Conservation (phyloP, 2,113 vertebrate genomes). For the Pandion haliaetus region DNA sequence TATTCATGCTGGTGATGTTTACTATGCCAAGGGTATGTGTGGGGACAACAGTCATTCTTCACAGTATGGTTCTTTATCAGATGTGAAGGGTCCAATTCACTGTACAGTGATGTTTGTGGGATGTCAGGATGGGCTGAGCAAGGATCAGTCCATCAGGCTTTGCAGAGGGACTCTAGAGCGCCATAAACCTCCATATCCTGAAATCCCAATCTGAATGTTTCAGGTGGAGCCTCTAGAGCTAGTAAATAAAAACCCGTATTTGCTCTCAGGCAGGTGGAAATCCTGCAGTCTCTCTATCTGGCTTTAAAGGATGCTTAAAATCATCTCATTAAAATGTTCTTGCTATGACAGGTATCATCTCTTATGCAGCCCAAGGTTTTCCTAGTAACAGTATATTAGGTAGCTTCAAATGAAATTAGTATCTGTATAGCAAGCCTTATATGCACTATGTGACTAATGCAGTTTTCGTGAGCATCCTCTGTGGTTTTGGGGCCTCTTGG, state of each 20-base stretch:
- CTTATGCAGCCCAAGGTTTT: neutral
- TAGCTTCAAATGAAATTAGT: neutral
- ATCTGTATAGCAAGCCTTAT: neutral
- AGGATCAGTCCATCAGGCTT: neutral
- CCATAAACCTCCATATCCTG: neutral
- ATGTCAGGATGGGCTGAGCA: neutral
- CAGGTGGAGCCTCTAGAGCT: neutral
- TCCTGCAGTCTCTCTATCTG: neutral
- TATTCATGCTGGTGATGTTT: neutral
- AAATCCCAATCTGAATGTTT: neutral
- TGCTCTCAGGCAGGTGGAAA: neutral
- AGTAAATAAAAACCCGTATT: neutral
- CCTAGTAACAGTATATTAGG: neutral
- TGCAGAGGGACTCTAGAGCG: neutral
- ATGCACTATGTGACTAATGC: neutral
- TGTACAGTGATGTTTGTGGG: neutral
- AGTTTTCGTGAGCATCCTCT: neutral
- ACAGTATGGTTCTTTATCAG: neutral
- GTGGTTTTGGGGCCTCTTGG: neutral
- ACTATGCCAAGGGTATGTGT: neutral
- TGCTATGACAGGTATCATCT: neutral
- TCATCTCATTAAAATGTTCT: neutral
- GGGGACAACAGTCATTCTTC: neutral
- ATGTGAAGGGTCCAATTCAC: neutral
- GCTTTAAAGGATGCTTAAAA: neutral